A percentile compares a stretch with the other conserved stretches of the same genome.
phyloP scores from a whole-genome alignment of 2,888 invertebrate species.

The Drosophila subsilvestris region DNA sequence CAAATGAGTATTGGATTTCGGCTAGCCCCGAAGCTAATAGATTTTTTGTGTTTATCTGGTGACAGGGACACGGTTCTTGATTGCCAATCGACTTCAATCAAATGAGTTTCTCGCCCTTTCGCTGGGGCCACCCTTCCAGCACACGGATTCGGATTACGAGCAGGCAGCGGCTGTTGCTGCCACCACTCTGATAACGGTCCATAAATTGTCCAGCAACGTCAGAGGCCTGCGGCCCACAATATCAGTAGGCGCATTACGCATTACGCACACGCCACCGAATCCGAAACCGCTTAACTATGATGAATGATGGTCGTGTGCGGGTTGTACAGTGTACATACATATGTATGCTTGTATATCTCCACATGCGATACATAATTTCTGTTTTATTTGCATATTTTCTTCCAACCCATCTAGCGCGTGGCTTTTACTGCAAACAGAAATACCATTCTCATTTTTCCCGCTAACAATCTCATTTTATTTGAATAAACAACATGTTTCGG shows the following conservation, averaged over 20 bases:
- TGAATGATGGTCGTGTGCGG: constrained; percentile 27
- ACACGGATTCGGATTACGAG: constrained; percentile 5
- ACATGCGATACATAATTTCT: constrained; percentile 3
- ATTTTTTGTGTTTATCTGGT: constrained; percentile 65
- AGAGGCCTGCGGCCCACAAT: not conserved
- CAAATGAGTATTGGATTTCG: constrained; percentile 43
- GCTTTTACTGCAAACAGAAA: constrained; percentile 2
- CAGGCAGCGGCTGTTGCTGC: constrained; percentile 17
- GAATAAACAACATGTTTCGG: constrained; percentile 32
- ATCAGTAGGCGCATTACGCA: too few relatives aligned
- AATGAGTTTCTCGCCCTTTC: constrained; percentile 61
- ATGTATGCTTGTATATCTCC: not conserved
- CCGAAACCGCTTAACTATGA: constrained; percentile 34
- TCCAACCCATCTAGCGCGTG: too few relatives aligned
- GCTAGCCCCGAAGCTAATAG: constrained; percentile 61
- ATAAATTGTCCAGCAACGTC: constrained; percentile 40
- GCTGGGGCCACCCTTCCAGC: not conserved
- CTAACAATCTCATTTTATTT: constrained; percentile 33
- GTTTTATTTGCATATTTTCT: constrained; percentile 2
- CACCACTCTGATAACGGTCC: constrained; percentile 33
- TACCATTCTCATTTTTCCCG: constrained; percentile 17
- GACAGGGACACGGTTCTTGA: constrained; percentile 58
- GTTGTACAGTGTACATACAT: not conserved
- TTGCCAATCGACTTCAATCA: constrained; percentile 77
- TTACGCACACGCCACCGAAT: constrained; percentile 59